Conservation (phyloP, 2,797 vertebrate genomes). For the Cichlasoma orientale region DNA sequence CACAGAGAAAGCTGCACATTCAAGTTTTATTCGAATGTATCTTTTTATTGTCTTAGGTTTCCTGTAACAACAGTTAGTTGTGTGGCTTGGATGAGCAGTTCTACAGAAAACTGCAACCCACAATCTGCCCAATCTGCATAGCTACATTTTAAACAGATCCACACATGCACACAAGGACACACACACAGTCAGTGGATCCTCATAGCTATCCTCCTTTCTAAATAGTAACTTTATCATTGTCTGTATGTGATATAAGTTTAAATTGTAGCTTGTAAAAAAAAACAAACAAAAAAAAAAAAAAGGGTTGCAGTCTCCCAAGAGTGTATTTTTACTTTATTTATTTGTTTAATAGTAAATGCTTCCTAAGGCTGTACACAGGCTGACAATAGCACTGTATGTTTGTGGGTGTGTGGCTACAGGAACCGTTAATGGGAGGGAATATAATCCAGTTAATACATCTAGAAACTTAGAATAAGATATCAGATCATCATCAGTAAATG, state of each 20-base stretch:
- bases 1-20: neutral
- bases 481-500: neutral
- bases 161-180: neutral
- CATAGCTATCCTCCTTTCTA: neutral
- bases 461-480: neutral
- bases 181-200: neutral
- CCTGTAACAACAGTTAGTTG: neutral
- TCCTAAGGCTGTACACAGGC: no score
- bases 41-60: neutral
- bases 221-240: neutral
- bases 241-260: neutral
- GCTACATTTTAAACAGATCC: neutral
- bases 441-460: neutral
- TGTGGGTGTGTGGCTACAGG: slow-evolving; percentile 14
- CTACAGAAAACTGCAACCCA: neutral
- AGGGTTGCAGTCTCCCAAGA: no score
- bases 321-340: no score
- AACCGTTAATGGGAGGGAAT: neutral
- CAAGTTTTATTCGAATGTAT: neutral
- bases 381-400: neutral
- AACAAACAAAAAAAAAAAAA: no score
- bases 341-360: no score
- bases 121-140: neutral
- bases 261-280: no score
- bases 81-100: neutral